Percentiles rank a stretch among this genome's conserved stretches.
Conservation (phyloP, 2,888 invertebrate species). For the Latheticus oryzae region DNA sequence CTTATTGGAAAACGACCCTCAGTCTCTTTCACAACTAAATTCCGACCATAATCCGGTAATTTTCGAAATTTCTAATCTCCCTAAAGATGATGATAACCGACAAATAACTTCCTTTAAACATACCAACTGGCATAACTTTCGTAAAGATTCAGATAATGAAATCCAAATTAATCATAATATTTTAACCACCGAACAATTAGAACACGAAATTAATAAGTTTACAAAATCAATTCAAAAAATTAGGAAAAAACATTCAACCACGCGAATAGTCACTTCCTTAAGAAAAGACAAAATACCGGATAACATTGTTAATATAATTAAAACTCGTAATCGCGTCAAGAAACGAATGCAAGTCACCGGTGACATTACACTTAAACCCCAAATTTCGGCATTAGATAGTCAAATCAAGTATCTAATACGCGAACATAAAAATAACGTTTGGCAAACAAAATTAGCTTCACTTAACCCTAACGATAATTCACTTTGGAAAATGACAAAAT, state of each 20-base stretch:
- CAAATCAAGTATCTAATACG: not conserved
- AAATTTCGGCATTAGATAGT: not conserved
- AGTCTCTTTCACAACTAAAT: conserved; percentile 43
- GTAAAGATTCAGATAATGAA: conserved; percentile 11
- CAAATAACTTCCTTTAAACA: conserved; percentile 11
- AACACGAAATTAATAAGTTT: conserved; percentile 1
- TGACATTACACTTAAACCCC: conserved; percentile 2
- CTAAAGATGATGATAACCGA: not conserved
- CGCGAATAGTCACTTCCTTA: not conserved
- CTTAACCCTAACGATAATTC: not conserved
- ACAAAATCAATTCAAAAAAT: too few relatives aligned
- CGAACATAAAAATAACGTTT: conserved; percentile 6
- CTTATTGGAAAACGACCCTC: conserved; percentile 17
- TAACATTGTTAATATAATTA: conserved; percentile 3
- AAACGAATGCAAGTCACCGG: conserved; percentile 4
- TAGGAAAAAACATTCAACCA: too few relatives aligned
- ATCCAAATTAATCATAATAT: conserved; percentile 17
- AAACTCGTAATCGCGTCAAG: not conserved
- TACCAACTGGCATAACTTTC: conserved; percentile 23
- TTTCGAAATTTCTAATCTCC: conserved; percentile 20
- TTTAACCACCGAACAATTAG: not conserved
- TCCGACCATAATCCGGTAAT: conserved; percentile 50
- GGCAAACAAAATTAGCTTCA: conserved; percentile 3
- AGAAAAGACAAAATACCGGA: conserved; percentile 3
- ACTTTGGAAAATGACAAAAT: conserved; percentile 2